Base-by-base conservation (phyloP, 2,888 invertebrate species). In the Falcaria lacertinaria region DNA sequence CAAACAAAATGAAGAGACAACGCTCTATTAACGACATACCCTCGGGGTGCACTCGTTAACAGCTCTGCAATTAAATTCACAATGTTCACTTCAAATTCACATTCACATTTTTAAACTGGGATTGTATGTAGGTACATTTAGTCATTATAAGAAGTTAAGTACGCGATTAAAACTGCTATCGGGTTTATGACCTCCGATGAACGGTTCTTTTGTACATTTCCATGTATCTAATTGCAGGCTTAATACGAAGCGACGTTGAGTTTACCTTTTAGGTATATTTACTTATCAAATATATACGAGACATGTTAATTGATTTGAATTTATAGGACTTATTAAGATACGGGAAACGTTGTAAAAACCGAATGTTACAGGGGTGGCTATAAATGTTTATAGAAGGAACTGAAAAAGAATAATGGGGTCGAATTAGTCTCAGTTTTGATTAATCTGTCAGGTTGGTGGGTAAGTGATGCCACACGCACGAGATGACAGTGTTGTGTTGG, bases 1-100 rank as follows among this genome's bases (percentile, higher is more conserved):
- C 78, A 78, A 80, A 87, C 83, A 86, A 86, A 87, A 85, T 80
- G 84, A 84, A 80, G 76, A 79, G 80, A 84, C 77, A 80, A 81
- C 86, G 76, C 80, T 82, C 86, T 87, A 86, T 87, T 86, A 88
- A 85, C 81, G 78, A 83, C 81, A 72, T 70, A 76, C 81, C 78
- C 80, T 68, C 80, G 69, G 74, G 70, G 64, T 69, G 70, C 72
- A 66, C 65, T 67, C 74, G 74, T 69, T 74, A 76, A 80, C 79
- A 74, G 68, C 67, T 64, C 57, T 66, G 69, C 81, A 77, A 80
- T 80, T 82, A 78, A 74, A 80, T 71, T 68, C 73, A 69, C 73
- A 74, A 74, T 71, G 57, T 64, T 63, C 63, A 54, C 54, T 50
- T 59, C 52, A 60, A 65, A 58, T 54, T 43, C 48, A 45, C 49